These are phyloP conservation scores for Phocoena sinus DNA, from an alignment of 2,113 vertebrate species.

Conservation along the genomic window DNA sequence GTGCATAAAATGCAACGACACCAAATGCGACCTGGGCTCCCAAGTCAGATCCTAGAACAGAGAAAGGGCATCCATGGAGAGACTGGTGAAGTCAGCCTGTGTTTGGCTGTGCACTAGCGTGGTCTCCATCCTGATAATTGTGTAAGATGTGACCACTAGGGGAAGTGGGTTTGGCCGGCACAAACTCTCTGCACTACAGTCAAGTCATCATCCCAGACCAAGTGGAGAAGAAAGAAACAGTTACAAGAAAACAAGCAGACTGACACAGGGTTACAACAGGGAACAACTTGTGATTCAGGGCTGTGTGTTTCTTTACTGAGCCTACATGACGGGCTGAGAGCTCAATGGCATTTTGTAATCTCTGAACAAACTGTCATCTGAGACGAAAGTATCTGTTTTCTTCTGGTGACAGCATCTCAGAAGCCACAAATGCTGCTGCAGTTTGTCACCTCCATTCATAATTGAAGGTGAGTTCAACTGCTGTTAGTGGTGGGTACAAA, in stretches of 20 bases:
- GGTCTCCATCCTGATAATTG: neutral
- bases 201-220: neutral
- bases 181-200: neutral
- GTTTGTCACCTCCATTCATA: accelerated
- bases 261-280: too few species aligned
- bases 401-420: neutral
- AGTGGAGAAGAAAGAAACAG: neutral
- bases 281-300: neutral
- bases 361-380: neutral
- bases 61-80: neutral
- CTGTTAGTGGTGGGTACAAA: neutral
- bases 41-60: neutral
- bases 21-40: neutral
- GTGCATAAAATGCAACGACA: neutral
- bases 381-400: neutral
- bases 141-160: too few species aligned
- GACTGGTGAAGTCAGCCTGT: too few species aligned
- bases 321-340: too few species aligned
- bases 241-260: neutral
- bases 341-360: neutral
- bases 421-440: neutral
- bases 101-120: too few species aligned
- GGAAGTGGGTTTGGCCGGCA: too few species aligned
- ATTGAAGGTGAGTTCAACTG: neutral
- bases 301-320: neutral